Percentiles rank a stretch among this genome's conserved stretches.
phyloP scores from a whole-genome alignment of 2,888 invertebrate genomes.

The Oegoconia quadripuncta region DNA sequence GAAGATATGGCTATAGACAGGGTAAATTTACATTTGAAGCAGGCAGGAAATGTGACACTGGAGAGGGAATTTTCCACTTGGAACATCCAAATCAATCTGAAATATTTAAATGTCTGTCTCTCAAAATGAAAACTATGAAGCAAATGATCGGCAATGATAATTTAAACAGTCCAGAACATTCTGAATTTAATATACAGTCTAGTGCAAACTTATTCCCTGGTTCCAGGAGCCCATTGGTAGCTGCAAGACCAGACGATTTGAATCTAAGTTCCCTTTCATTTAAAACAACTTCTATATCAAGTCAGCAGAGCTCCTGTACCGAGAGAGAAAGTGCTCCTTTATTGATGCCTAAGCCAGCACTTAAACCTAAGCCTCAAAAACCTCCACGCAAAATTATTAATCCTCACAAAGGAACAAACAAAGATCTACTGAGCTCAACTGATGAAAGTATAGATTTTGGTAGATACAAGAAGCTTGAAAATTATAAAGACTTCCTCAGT shows the following conservation, averaged over 20 bases:
- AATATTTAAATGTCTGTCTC: slow-evolving; percentile 88
- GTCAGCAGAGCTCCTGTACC: slow-evolving; percentile 55
- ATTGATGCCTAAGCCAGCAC: slow-evolving; percentile 75
- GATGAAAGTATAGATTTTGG: slow-evolving; percentile 71
- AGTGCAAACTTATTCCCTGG: slow-evolving; percentile 89
- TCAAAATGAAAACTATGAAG: slow-evolving; percentile 93
- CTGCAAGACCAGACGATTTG: slow-evolving; percentile 72
- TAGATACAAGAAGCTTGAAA: slow-evolving; percentile 75
- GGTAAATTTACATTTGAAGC: slow-evolving; percentile 94
- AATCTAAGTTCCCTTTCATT: slow-evolving; percentile 68
- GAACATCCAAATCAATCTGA: slow-evolving; percentile 91
- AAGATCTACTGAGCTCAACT: slow-evolving; percentile 55
- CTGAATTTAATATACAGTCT: slow-evolving; percentile 85
- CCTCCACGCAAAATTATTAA: slow-evolving; percentile 80
- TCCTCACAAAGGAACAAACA: slow-evolving; percentile 53
- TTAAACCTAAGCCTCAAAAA: slow-evolving; percentile 81
- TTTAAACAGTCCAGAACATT: slow-evolving; percentile 82
- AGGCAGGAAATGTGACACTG: slow-evolving; percentile 91
- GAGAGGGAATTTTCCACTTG: slow-evolving; percentile 89
- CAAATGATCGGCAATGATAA: slow-evolving; percentile 87
- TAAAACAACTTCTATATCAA: slow-evolving; percentile 62
- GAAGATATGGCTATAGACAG: slow-evolving; percentile 91
- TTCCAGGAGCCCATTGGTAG: slow-evolving; percentile 89
- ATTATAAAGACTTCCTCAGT: slow-evolving; percentile 61
- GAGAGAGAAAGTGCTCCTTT: slow-evolving; percentile 67